A percentile compares a stretch with the other conserved stretches of the same genome.
Evolutionary conservation across 2,888 invertebrate species (phyloP).

Genomic region (Nomada lathburiana): DNA sequence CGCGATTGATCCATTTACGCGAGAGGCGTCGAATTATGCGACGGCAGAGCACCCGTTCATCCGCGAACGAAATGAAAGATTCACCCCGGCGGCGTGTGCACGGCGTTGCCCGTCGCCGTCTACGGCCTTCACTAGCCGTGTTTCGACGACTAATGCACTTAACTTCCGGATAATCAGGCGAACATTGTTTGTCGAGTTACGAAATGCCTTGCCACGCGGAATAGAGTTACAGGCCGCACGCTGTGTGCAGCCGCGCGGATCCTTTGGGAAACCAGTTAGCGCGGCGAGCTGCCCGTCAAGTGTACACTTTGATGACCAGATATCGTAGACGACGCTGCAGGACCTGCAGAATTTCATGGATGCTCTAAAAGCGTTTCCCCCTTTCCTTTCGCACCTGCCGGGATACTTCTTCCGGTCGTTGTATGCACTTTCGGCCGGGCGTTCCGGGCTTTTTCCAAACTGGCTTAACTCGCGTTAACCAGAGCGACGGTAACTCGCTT

Average conservation of each 20-base stretch:
- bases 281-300: conserved; percentile 16
- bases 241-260: conserved; percentile 32
- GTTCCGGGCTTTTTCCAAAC: conserved; percentile 29
- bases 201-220: conserved; percentile 55
- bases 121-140: conserved; percentile 24
- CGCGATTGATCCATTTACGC: not conserved
- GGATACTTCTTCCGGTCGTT: not conserved
- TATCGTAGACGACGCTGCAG: conserved; percentile 1
- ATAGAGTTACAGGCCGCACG: conserved; percentile 53
- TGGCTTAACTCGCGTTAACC: conserved; percentile 66
- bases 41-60: not conserved
- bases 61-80: not conserved
- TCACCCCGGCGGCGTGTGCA: not conserved
- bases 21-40: not conserved
- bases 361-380: not conserved
- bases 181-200: conserved; percentile 72
- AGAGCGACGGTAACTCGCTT: conserved; percentile 66
- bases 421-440: conserved; percentile 13
- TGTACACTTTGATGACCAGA: conserved; percentile 20
- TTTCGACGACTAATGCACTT: conserved; percentile 68
- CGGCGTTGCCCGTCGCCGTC: no score
- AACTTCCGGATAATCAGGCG: conserved; percentile 69
- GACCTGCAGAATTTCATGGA: conserved; percentile 18
- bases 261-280: conserved; percentile 45
- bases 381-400: not conserved